phyloP scores from a whole-genome alignment of 2,888 invertebrate genomes.

The Stenoptilia bipunctidactyla region DNA sequence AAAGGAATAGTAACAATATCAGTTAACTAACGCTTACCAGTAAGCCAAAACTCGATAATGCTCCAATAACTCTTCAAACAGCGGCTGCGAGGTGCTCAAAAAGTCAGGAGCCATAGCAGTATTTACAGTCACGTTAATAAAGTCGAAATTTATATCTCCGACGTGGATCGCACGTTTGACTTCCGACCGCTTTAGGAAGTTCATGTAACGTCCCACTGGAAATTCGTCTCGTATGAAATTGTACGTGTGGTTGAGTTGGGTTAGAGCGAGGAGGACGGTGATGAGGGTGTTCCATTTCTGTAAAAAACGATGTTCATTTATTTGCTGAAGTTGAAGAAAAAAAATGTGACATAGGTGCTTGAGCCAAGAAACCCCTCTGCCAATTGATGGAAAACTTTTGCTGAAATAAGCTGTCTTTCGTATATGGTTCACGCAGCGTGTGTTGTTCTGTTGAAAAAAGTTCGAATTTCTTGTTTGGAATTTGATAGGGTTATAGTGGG shows the following conservation, averaged over 20 bases:
- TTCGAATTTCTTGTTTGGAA: no score
- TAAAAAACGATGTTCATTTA: no score
- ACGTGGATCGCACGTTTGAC: slow-evolving; percentile 49
- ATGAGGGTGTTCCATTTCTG: slow-evolving; percentile 47
- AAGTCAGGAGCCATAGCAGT: slow-evolving; percentile 37
- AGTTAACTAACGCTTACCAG: slow-evolving; percentile 37
- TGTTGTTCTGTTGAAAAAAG: no score
- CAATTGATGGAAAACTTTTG: not conserved
- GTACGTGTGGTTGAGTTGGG: slow-evolving; percentile 46
- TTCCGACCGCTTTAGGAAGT: slow-evolving; percentile 27
- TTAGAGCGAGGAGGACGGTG: slow-evolving; percentile 27
- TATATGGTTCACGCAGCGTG: no score
- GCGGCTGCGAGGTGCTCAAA: slow-evolving; percentile 33
- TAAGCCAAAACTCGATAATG: slow-evolving; percentile 45
- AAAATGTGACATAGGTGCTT: no score
- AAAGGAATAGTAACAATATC: no score
- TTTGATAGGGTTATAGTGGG: no score
- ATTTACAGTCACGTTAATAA: slow-evolving; percentile 45
- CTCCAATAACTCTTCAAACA: slow-evolving; percentile 40
- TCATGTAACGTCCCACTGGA: slow-evolving; percentile 24
- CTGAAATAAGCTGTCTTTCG: no score
- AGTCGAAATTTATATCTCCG: slow-evolving; percentile 34
- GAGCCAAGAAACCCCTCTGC: no score
- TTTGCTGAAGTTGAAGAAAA: no score
- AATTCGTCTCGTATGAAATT: slow-evolving; percentile 48